phyloP scores from a whole-genome alignment of 2,113 vertebrate genomes.

The Pangasianodon gigas region DNA sequence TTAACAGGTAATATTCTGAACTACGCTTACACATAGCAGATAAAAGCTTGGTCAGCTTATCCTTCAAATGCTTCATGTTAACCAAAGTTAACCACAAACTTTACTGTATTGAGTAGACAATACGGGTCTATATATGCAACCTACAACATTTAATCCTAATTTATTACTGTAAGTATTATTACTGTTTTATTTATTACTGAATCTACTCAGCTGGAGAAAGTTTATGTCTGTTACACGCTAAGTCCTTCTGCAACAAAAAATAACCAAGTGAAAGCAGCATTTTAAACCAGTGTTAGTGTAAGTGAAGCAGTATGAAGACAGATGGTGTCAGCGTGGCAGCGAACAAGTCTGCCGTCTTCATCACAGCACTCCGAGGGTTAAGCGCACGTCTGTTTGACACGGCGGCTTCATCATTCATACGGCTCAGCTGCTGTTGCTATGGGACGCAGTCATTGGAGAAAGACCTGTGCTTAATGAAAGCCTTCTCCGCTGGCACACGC shows the following conservation, averaged over 20 bases:
- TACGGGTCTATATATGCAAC: neutral
- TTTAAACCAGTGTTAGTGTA: neutral
- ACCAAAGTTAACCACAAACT: neutral
- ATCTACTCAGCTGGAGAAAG: neutral
- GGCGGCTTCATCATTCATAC: constrained; percentile 72
- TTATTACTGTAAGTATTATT: neutral
- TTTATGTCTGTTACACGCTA: neutral
- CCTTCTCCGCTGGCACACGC: constrained; percentile 47
- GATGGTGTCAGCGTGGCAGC: constrained; percentile 16
- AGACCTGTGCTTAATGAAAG: constrained; percentile 53
- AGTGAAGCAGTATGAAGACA: constrained; percentile 25
- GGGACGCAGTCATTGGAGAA: constrained; percentile 63
- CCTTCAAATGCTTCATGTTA: neutral
- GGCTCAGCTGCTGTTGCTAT: constrained; percentile 77
- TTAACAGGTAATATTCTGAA: neutral
- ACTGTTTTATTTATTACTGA: neutral
- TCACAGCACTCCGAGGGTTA: constrained; percentile 64
- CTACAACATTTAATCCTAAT: neutral
- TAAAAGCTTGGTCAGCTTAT: neutral
- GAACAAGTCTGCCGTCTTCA: neutral
- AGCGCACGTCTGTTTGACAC: constrained; percentile 67
- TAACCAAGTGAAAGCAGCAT: neutral
- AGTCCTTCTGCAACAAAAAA: neutral
- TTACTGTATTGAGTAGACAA: neutral
- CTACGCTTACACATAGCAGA: neutral